A percentile compares a stretch with the other conserved stretches of the same genome.
Evolutionary conservation across 2,113 vertebrate genomes (phyloP).

Genomic region (Cygnus atratus): DNA sequence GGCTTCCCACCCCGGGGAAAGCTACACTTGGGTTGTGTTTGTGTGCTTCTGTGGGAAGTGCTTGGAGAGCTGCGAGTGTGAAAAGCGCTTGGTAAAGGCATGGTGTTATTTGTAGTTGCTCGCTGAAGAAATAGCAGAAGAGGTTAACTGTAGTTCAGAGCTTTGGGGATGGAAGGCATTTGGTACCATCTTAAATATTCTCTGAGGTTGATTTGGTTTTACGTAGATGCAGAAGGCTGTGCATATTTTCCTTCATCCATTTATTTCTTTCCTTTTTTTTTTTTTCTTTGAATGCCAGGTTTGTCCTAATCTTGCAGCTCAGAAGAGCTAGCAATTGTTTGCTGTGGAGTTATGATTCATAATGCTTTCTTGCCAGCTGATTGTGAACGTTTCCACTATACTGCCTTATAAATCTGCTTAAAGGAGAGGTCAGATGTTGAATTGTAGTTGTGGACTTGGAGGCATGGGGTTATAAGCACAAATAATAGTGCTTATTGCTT

Average conservation of each 20-base stretch:
- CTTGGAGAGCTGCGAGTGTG: background rate
- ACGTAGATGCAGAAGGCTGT: background rate
- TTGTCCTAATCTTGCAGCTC: background rate
- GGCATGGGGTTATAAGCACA: background rate
- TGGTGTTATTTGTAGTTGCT: background rate
- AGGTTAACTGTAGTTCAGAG: background rate
- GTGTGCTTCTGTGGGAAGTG: background rate
- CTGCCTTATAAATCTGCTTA: slow-evolving; percentile 2
- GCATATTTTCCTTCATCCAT: background rate
- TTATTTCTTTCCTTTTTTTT: background rate
- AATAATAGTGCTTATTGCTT: background rate
- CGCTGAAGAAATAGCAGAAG: background rate
- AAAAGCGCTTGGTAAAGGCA: background rate
- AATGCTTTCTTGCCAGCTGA: background rate
- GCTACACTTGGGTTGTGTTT: background rate
- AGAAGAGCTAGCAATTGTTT: background rate
- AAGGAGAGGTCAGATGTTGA: slow-evolving; percentile 5
- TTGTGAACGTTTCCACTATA: background rate
- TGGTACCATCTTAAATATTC: background rate
- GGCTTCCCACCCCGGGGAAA: background rate
- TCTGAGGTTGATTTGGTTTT: background rate
- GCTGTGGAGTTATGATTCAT: background rate
- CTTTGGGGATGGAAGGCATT: background rate
- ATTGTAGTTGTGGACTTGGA: background rate
- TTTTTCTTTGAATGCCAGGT: background rate